Evolutionary conservation across 2,113 vertebrate genomes (phyloP), one percentile per base, ranked within the genome.

Genomic region (Cyanistes caeruleus): DNA sequence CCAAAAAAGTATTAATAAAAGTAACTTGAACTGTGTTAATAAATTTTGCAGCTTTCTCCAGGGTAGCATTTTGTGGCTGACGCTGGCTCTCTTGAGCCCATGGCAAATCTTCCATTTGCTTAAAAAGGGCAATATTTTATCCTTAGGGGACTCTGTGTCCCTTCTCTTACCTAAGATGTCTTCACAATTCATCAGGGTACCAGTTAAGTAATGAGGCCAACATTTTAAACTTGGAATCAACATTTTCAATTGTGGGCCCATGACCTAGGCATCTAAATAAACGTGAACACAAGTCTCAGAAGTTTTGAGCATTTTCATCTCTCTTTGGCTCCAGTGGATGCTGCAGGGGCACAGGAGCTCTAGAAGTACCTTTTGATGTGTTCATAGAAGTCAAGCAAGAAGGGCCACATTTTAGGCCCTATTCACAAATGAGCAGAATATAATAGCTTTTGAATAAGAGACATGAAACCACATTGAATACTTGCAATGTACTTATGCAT

Each of bases 401-500:
- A 73, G 69, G 84, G 91, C 94, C 87, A 69, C 53, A n/a, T 96
- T 93, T 89, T 87, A 75, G 83, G 74, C 86, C 70, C n/a, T n/a
- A n/a, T n/a, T n/a, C n/a, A n/a, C n/a, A 76, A 94, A 87, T 87
- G 41, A 93, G 84, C 64, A 92, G 93, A 91, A 75, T 92, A 84
- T 89, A 96, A 81, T 68, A 84, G 60, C 67, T 84, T 96, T 92
- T 92, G 74, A 93, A 86, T 94, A 63, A 87, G 43, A 87, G 60
- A 52, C 83, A 15, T 90, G 86, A 95, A 95, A 90, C 83, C 92
- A 93, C 96, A 94, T 11, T 93, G 95, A 94, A 96, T 97, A 95
- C 89, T 94, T 91, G 62, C 76, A 92, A 92, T 89, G 90, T 96
- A 92, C 83, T 95, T 95, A 86, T 96, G 88, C 92, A 96, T 96